A percentile compares a stretch with the other conserved stretches of the same genome.
Conservation (phyloP, 2,113 vertebrate species). For the Xyliphius kryptos region DNA sequence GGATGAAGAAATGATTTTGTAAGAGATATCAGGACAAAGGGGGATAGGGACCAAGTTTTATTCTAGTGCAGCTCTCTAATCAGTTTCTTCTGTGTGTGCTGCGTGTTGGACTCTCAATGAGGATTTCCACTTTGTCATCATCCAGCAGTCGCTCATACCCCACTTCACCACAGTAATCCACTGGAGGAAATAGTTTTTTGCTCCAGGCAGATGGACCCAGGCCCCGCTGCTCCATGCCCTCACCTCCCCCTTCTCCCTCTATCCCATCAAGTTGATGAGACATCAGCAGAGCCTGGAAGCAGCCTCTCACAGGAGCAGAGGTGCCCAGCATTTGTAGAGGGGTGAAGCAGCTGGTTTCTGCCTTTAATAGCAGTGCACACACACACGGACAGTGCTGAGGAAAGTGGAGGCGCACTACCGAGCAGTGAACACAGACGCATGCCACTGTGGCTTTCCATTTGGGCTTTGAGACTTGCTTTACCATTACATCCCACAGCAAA, state of each 20-base stretch:
- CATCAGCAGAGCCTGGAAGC: constrained; percentile 7
- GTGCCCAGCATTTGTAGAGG: background rate
- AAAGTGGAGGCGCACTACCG: constrained; percentile 12
- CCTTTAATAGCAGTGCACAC: constrained; percentile 23
- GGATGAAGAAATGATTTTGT: no score
- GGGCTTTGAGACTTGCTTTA: no score
- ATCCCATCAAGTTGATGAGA: constrained; percentile 28
- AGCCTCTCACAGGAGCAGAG: constrained; percentile 9
- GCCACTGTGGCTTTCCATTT: background rate
- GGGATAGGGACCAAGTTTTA: background rate
- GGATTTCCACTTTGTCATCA: constrained; percentile 23
- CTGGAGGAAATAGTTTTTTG: constrained; percentile 51
- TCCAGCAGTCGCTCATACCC: constrained; percentile 43
- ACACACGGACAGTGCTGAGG: constrained; percentile 12
- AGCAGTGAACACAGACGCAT: background rate
- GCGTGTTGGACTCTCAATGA: constrained; percentile 26
- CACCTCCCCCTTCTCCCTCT: background rate
- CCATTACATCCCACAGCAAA: constrained; percentile 22
- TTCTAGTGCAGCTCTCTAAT: background rate
- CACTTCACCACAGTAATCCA: constrained; percentile 50
- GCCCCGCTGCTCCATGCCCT: background rate
- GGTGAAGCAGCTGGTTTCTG: constrained; percentile 3
- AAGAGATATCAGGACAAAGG: background rate
- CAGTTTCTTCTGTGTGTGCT: background rate
- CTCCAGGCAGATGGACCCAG: constrained; percentile 19